These are phyloP conservation scores for Orientallactaga sibirica DNA, from an alignment of 2,797 vertebrate genomes.

Conservation along the genomic window DNA sequence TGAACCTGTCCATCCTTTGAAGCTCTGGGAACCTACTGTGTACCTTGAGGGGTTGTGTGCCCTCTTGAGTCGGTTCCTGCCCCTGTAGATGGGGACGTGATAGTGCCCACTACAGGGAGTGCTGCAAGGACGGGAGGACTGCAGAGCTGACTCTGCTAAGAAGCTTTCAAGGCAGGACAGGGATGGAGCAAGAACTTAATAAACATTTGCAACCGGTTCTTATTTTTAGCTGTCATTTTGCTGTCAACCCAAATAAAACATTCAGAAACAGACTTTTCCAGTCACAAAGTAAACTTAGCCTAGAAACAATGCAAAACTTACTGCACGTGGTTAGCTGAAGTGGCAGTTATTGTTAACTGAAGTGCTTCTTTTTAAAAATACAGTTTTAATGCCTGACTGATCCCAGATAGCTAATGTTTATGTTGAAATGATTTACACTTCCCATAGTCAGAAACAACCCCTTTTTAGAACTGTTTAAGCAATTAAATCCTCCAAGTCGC, in stretches of 20 bases:
- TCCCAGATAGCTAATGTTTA: slow-evolving; percentile 65
- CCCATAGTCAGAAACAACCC: slow-evolving; percentile 35
- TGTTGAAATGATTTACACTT: slow-evolving; percentile 66
- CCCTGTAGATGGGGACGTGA: not conserved
- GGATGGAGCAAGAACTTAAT: not conserved
- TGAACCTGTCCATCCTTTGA: not conserved
- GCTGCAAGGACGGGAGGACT: not conserved
- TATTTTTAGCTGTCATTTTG: slow-evolving; percentile 57
- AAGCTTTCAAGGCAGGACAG: not conserved
- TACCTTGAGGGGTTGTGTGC: not conserved
- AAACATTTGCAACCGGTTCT: slow-evolving; percentile 20
- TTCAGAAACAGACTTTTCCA: slow-evolving; percentile 64
- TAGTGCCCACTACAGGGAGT: not conserved
- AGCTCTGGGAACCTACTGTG: not conserved
- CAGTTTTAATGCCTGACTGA: slow-evolving; percentile 25
- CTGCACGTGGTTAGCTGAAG: not conserved
- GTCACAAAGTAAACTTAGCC: slow-evolving; percentile 55
- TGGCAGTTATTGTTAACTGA: slow-evolving; percentile 40
- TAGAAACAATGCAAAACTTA: slow-evolving; percentile 27
- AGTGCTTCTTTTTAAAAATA: slow-evolving; percentile 54
- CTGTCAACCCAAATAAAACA: not conserved
- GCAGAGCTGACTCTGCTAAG: too few relatives aligned
- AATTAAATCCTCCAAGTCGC: slow-evolving; percentile 7
- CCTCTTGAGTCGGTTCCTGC: not conserved
- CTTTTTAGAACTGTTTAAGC: slow-evolving; percentile 32